Evolutionary conservation across 2,797 vertebrate species (phyloP).

Genomic region (Falco berigora): DNA sequence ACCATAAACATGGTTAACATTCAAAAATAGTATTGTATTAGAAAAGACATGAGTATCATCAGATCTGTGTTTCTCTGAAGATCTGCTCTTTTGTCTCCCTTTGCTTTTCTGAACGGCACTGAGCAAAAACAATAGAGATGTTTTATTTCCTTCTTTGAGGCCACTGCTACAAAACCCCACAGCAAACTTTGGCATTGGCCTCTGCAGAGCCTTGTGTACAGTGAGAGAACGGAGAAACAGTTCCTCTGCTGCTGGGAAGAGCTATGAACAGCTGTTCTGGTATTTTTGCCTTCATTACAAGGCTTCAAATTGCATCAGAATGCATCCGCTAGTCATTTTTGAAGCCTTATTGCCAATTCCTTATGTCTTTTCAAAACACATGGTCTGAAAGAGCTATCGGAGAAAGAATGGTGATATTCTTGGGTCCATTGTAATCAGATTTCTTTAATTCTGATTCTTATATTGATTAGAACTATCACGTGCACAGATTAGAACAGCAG

Average conservation of each 20-base stretch:
- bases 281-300: conserved; percentile 20
- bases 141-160: background rate
- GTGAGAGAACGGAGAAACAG: background rate
- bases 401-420: background rate
- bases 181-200: background rate
- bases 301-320: conserved; percentile 24
- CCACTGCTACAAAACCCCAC: background rate
- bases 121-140: background rate
- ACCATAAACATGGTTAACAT: background rate
- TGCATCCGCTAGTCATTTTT: background rate
- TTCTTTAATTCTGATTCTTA: background rate
- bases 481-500: background rate
- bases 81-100: background rate
- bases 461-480: background rate
- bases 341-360: background rate
- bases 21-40: background rate
- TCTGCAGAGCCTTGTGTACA: background rate
- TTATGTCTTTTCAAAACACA: background rate
- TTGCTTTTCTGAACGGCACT: background rate
- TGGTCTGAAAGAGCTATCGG: background rate
- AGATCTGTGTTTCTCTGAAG: background rate
- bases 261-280: background rate
- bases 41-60: background rate
- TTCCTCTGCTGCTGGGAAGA: background rate
- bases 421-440: background rate